These are phyloP conservation scores for Glyptemys insculpta DNA, from an alignment of 2,797 vertebrate species.

Conservation along the genomic window DNA sequence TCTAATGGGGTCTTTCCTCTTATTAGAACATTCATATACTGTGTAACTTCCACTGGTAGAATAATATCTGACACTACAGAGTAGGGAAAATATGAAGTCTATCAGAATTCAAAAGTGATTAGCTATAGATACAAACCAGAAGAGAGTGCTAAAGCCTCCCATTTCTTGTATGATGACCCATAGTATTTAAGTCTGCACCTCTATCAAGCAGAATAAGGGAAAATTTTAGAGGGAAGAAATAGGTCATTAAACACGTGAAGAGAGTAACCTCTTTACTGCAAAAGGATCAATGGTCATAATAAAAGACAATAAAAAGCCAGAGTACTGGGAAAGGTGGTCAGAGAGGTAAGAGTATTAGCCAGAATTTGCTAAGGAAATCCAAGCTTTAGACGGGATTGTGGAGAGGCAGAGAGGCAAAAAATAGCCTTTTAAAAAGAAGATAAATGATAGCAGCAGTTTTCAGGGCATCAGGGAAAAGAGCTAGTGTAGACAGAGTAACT, in stretches of 20 bases:
- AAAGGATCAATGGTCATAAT: not conserved
- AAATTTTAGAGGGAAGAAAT: not conserved
- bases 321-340: not conserved
- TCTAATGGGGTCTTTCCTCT: no score
- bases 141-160: not conserved
- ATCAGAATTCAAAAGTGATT: not conserved
- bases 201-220: not conserved
- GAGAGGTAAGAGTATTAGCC: not conserved
- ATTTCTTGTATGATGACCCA: not conserved
- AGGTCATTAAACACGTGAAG: not conserved
- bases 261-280: not conserved
- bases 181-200: not conserved
- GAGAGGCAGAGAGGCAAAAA: not conserved
- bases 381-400: not conserved
- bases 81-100: not conserved
- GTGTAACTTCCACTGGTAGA: not conserved
- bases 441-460: not conserved
- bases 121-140: not conserved
- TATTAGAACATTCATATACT: not conserved
- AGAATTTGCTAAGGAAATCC: not conserved
- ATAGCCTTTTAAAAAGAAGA: not conserved
- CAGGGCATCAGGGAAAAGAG: not conserved
- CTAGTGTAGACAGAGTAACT: not conserved
- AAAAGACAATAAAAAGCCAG: not conserved
- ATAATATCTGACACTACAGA: not conserved